phyloP scores from a whole-genome alignment of 2,888 invertebrate species.

The Vandiemenella viatica region DNA sequence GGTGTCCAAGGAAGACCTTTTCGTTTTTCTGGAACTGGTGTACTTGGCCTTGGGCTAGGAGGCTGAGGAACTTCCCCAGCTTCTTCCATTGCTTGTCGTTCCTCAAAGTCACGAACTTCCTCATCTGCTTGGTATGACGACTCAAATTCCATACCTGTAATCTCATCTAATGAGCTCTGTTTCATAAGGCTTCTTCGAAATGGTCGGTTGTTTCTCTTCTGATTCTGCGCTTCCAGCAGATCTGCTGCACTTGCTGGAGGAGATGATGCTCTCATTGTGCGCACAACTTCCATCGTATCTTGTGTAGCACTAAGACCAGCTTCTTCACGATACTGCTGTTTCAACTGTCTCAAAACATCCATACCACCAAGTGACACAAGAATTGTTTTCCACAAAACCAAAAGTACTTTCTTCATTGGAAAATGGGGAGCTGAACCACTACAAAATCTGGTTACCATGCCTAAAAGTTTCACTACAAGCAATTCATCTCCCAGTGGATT shows the following conservation, averaged over 20 bases:
- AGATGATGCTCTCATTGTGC: constrained; percentile 85
- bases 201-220: constrained; percentile 53
- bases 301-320: constrained; percentile 55
- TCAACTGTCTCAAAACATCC: constrained; percentile 61
- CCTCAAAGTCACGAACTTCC: constrained; percentile 28
- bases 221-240: constrained; percentile 71
- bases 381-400: constrained; percentile 90
- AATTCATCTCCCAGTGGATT: constrained; percentile 60
- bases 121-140: constrained; percentile 24
- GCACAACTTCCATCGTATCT: constrained; percentile 88
- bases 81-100: constrained; percentile 29
- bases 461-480: constrained; percentile 72
- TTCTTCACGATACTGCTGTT: constrained; percentile 50
- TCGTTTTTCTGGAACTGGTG: constrained; percentile 25
- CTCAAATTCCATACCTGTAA: constrained; percentile 54
- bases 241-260: constrained; percentile 88
- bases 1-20: constrained; percentile 84
- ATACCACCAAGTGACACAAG: constrained; percentile 86
- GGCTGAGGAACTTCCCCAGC: constrained; percentile 31
- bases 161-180: constrained; percentile 80
- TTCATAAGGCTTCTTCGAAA: constrained; percentile 66
- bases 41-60: constrained; percentile 36
- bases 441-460: constrained; percentile 94
- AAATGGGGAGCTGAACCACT: constrained; percentile 92
- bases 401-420: constrained; percentile 94